Evolutionary conservation across 2,797 vertebrate genomes (phyloP), one percentile per base, ranked within the genome.

Genomic region (Diplodus puntazzo): DNA sequence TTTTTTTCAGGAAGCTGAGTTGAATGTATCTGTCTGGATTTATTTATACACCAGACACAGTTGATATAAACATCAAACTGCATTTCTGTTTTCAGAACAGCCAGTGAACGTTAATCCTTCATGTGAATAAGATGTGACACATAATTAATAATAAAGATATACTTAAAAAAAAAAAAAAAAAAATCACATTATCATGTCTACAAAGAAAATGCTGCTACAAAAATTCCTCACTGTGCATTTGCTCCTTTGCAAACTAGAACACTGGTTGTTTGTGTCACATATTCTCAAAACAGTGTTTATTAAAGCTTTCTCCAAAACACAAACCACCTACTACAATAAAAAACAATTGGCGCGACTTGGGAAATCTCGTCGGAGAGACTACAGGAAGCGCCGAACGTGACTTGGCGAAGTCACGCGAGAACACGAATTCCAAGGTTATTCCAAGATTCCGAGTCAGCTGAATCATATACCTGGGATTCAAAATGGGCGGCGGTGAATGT

Each of bases 81-180:
- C 45, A 57, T 65, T 64, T 54, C 16, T 25, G 20, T 53, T 54
- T 25, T 11, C 16, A 58, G 66, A 73, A 57, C 11, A 63, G 17
- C 2, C 52, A 46, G n/a, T 21, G 42, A 39, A 25, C 60, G 49
- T 20, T 67, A 57, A 49, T 16, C 7, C 30, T 68, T 53, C 13
- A 23, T 12, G 16, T 13, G 39, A 66, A 25, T 25, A 25, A 25
- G 25, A 25, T 25, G 25, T 25, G 25, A 25, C 25, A 25, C 25
- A 25, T 25, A 25, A 25, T 25, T 25, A 25, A 25, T 25, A 25
- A 25, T 25, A 25, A 25, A 25, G 25, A 25, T 25, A 25, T 25
- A 25, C 25, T 25, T 25, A 25, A 25, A 25, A 25, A 25, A 25
- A 59, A 21, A 65, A 65, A 54, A 27, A 59, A 21, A 65, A 60